A percentile compares a stretch with the other conserved stretches of the same genome.
Conservation (phyloP, 2,888 invertebrate genomes). For the Cylloceria caligata region DNA sequence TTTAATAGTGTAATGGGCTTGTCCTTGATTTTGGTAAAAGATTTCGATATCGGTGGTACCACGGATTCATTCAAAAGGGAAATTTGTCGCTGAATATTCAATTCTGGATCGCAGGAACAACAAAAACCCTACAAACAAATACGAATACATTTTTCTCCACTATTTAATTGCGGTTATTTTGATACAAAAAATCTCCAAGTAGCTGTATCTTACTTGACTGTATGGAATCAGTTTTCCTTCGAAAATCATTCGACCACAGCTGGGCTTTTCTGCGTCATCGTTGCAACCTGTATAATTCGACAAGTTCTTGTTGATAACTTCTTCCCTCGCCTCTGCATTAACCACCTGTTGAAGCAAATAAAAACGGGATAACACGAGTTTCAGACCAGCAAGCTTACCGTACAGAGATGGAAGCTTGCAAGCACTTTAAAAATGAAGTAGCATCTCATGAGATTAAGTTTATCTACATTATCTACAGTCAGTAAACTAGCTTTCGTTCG, state of each 20-base stretch:
- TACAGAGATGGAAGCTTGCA: not conserved
- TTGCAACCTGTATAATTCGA: slow-evolving; percentile 84
- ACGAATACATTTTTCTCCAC: not conserved
- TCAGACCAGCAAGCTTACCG: not conserved
- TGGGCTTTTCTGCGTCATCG: slow-evolving; percentile 80
- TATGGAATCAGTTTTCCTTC: slow-evolving; percentile 83
- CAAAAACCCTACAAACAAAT: slow-evolving; percentile 83
- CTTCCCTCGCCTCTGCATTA: slow-evolving; percentile 85
- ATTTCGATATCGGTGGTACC: slow-evolving; percentile 40
- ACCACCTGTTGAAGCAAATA: slow-evolving; percentile 80
- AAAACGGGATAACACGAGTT: slow-evolving; percentile 1
- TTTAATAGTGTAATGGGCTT: slow-evolving; percentile 45
- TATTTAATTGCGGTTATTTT: slow-evolving; percentile 12
- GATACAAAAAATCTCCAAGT: not conserved
- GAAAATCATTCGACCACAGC: slow-evolving; percentile 83
- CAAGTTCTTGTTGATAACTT: slow-evolving; percentile 83
- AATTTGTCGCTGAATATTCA: slow-evolving; percentile 77
- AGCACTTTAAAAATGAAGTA: not conserved
- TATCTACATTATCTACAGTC: slow-evolving; percentile 13
- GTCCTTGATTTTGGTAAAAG: slow-evolving; percentile 43
- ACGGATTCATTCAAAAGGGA: slow-evolving; percentile 49
- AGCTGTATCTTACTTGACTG: slow-evolving; percentile 79
- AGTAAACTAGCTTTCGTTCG: not conserved
- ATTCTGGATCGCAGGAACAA: slow-evolving; percentile 84
- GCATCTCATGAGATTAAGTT: not conserved